These are phyloP conservation scores for Atopsyche davidsoni DNA, from an alignment of 1,140 invertebrate genomes.

Conservation along the genomic window DNA sequence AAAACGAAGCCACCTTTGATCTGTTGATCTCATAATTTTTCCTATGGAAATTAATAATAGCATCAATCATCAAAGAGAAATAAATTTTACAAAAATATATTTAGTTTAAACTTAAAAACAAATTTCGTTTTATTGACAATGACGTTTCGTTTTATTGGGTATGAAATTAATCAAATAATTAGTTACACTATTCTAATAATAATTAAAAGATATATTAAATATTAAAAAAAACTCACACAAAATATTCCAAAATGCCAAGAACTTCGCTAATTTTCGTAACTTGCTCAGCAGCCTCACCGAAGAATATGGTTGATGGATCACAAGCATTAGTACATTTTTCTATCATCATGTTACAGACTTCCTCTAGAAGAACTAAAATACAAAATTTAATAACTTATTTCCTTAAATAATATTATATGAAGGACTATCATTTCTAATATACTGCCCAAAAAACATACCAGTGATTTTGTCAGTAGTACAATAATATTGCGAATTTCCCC, in stretches of 20 bases:
- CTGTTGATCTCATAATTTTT: constrained; percentile 43
- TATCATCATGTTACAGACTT: constrained; percentile 74
- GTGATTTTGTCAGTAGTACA: constrained; percentile 59
- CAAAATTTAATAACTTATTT: constrained; percentile 1
- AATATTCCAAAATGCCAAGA: constrained; percentile 46
- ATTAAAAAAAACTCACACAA: constrained; percentile 41
- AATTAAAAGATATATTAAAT: constrained; percentile 1
- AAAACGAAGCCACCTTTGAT: constrained; percentile 42
- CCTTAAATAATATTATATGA: neutral
- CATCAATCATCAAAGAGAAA: too few relatives aligned
- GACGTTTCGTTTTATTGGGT: too few relatives aligned
- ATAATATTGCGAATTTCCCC: constrained; percentile 80
- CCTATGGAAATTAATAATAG: constrained; percentile 35
- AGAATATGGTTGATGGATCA: constrained; percentile 60
- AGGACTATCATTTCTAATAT: neutral
- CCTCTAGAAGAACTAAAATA: constrained; percentile 55
- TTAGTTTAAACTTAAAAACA: too few relatives aligned
- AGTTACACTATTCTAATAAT: neutral
- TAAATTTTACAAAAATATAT: constrained; percentile 3
- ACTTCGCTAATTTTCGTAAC: constrained; percentile 46
- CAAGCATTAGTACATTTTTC: constrained; percentile 50
- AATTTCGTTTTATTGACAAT: too few relatives aligned
- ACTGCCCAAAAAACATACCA: constrained; percentile 36
- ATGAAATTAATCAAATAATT: too few relatives aligned
- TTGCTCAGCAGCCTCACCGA: constrained; percentile 64